These are phyloP conservation scores for Limnephilus rhombicus DNA, from an alignment of 2,888 invertebrate species.

Conservation along the genomic window DNA sequence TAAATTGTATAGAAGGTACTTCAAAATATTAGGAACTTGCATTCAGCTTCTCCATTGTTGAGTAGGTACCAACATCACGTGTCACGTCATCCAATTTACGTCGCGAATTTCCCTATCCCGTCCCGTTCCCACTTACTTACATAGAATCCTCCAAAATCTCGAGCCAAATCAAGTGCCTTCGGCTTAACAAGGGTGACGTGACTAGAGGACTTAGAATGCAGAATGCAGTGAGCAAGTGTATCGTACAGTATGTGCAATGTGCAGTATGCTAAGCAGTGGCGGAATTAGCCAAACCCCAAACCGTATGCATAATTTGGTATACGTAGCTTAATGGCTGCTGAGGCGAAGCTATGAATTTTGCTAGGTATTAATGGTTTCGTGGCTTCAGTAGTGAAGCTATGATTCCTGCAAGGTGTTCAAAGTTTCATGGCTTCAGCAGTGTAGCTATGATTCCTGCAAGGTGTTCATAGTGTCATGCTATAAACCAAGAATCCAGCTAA, in stretches of 20 bases:
- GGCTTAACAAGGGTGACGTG: constrained; percentile 27
- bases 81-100: not conserved
- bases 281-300: not conserved
- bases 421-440: not conserved
- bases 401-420: not conserved
- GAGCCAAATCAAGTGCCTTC: constrained; percentile 8
- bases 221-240: not conserved
- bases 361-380: not conserved
- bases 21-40: too few relatives aligned
- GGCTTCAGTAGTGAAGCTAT: not conserved
- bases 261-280: not conserved
- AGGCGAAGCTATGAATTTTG: not conserved
- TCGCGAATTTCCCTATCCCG: not conserved
- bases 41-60: not conserved
- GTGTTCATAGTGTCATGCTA: not conserved
- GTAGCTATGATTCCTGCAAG: not conserved
- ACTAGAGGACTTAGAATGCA: not conserved
- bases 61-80: not conserved
- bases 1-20: too few relatives aligned
- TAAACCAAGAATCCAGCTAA: not conserved
- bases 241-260: not conserved
- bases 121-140: not conserved
- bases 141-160: constrained; percentile 17
- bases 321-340: not conserved
- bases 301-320: not conserved